Percentiles rank a stretch among this genome's conserved stretches.
These are phyloP conservation scores for Danionella dracula DNA, from an alignment of 2,797 vertebrate genomes.

Conservation along the genomic window DNA sequence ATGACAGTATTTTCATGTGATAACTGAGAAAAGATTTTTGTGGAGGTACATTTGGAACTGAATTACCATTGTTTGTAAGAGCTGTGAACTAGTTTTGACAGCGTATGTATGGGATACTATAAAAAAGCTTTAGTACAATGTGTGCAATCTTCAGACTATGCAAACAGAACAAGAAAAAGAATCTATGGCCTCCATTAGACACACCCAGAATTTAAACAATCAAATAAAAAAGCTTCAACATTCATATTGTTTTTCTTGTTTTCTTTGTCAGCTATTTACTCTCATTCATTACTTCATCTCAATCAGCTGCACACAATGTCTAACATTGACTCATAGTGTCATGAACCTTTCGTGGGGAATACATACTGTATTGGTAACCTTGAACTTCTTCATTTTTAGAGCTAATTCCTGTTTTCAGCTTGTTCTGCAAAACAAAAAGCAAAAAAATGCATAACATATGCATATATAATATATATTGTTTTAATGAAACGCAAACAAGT, in stretches of 20 bases:
- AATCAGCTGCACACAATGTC: neutral
- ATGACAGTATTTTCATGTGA: too few relatives aligned
- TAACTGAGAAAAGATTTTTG: too few relatives aligned
- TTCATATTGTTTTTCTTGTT: neutral
- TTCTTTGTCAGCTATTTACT: too few relatives aligned
- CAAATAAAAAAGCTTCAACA: neutral
- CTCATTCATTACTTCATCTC: neutral
- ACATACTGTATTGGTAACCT: conserved; percentile 68
- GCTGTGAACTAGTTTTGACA: neutral
- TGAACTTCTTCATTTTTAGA: conserved; percentile 57
- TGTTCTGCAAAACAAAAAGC: conserved; percentile 47
- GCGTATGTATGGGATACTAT: neutral
- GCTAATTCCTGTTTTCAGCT: conserved; percentile 64
- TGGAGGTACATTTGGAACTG: neutral
- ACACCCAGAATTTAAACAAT: neutral
- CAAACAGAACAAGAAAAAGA: neutral
- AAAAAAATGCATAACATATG: neutral
- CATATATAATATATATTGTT: neutral
- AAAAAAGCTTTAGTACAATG: neutral
- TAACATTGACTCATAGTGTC: neutral
- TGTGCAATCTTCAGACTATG: neutral
- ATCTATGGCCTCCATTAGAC: neutral
- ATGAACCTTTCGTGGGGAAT: neutral
- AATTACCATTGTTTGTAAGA: neutral
- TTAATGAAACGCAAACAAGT: too few relatives aligned